These are phyloP conservation scores for Cheilosia vernalis DNA, from an alignment of 2,888 invertebrate genomes.

Conservation along the genomic window DNA sequence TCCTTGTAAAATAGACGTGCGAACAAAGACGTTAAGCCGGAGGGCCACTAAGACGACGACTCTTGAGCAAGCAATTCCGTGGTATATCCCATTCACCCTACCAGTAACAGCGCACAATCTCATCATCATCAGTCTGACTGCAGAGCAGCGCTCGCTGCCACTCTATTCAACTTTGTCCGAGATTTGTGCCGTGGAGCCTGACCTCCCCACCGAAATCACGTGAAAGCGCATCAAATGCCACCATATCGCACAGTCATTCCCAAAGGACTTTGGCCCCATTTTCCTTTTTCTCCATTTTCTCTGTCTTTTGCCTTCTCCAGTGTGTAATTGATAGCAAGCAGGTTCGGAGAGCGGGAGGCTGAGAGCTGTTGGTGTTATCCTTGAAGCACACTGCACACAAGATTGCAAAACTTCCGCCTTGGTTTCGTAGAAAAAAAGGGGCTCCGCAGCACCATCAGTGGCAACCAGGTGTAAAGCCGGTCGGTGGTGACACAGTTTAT, in stretches of 20 bases:
- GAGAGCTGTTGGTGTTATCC: slow-evolving; percentile 43
- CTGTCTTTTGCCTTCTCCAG: slow-evolving; percentile 19
- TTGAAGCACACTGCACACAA: slow-evolving; percentile 63
- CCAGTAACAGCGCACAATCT: slow-evolving; percentile 27
- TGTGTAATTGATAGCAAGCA: slow-evolving; percentile 64
- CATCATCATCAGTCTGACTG: slow-evolving; percentile 52
- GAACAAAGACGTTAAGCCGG: slow-evolving; percentile 12
- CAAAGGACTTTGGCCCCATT: slow-evolving; percentile 61
- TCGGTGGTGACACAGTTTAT: slow-evolving; percentile 61
- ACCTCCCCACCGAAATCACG: slow-evolving; percentile 26
- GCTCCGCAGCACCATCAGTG: slow-evolving; percentile 28
- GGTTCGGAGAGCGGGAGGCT: slow-evolving; percentile 19
- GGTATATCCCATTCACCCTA: slow-evolving; percentile 32
- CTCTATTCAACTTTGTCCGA: slow-evolving; percentile 61
- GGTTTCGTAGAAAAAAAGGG: slow-evolving; percentile 26
- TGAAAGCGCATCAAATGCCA: slow-evolving; percentile 18
- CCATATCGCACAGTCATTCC: background rate
- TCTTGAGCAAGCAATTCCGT: slow-evolving; percentile 31
- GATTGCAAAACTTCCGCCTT: slow-evolving; percentile 66
- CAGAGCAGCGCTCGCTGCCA: slow-evolving; percentile 2
- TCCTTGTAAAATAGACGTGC: slow-evolving; percentile 16
- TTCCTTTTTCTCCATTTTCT: slow-evolving; percentile 27
- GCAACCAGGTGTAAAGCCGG: slow-evolving; percentile 67
- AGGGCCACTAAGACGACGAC: slow-evolving; percentile 28
- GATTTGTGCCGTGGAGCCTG: slow-evolving; percentile 41